Conservation (phyloP, 1,140 invertebrate genomes). For the Meloidogyne chitwoodi region DNA sequence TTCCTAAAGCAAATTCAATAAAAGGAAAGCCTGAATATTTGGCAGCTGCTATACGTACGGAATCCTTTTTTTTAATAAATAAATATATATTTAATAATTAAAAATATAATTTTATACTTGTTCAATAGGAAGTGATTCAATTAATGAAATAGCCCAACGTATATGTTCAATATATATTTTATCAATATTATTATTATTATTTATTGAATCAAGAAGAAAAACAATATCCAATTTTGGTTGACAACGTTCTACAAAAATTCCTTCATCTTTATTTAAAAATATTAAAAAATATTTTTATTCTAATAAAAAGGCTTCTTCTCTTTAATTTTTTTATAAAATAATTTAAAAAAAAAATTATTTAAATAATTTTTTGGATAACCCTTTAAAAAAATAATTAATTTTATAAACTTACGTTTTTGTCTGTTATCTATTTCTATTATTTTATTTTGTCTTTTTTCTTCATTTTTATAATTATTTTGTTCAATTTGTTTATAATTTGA, state of each 20-base stretch:
- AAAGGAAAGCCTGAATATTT: constrained; percentile 55
- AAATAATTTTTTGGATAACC: too few relatives aligned
- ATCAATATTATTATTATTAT: constrained; percentile 45
- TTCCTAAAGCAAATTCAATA: constrained; percentile 52
- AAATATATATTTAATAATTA: background rate
- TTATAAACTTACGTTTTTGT: background rate
- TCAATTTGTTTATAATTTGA: background rate
- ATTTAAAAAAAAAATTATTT: too few relatives aligned
- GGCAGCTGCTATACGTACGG: constrained; percentile 49
- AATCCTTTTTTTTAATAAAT: constrained; percentile 19
- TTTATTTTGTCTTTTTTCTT: background rate
- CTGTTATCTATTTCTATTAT: background rate
- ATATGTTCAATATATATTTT: constrained; percentile 52
- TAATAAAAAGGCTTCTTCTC: too few relatives aligned
- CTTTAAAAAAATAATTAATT: too few relatives aligned
- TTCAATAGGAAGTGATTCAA: constrained; percentile 48
- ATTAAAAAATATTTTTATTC: too few relatives aligned
- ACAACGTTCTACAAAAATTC: constrained; percentile 22
- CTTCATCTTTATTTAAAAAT: background rate
- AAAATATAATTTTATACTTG: constrained; percentile 12
- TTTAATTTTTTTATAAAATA: too few relatives aligned
- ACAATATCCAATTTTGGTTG: constrained; percentile 50
- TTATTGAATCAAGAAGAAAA: constrained; percentile 54
- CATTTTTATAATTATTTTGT: background rate
- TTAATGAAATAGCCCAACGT: constrained; percentile 49